phyloP scores from a whole-genome alignment of 1,140 invertebrate genomes.

The Amphibalanus amphitrite region DNA sequence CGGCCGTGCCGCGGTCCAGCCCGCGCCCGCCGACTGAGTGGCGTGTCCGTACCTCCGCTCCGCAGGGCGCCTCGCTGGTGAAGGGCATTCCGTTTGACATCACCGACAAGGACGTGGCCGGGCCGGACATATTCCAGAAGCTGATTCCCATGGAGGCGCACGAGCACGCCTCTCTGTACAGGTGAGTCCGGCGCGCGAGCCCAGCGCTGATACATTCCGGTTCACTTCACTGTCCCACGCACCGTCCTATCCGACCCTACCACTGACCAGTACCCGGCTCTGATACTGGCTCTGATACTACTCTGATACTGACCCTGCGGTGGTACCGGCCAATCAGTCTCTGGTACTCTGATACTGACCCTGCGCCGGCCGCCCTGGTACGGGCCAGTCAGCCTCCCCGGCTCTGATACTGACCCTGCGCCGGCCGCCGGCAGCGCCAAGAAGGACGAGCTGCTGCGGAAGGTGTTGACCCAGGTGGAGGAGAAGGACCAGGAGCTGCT shows the following conservation, averaged over 20 bases:
- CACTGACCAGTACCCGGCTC: too few relatives aligned
- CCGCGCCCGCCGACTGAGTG: too few relatives aligned
- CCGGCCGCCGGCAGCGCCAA: constrained; percentile 57
- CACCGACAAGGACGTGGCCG: constrained; percentile 76
- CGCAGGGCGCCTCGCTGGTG: constrained; percentile 62
- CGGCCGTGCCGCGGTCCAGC: too few relatives aligned
- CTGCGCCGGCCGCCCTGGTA: not conserved
- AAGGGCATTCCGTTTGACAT: constrained; percentile 82
- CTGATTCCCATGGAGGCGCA: constrained; percentile 91
- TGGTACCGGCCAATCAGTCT: too few relatives aligned
- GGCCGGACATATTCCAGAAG: constrained; percentile 76
- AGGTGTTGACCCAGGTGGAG: constrained; percentile 57
- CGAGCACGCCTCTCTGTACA: constrained; percentile 84
- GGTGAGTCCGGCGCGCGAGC: too few relatives aligned
- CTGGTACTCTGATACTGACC: constrained; percentile 1
- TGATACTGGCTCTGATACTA: too few relatives aligned
- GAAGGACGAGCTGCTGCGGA: constrained; percentile 75
- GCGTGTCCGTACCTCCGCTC: too few relatives aligned
- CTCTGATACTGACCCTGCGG: too few relatives aligned
- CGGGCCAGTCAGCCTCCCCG: not conserved
- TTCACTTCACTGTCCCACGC: too few relatives aligned
- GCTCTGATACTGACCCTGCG: too few relatives aligned
- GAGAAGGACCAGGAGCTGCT: constrained; percentile 70
- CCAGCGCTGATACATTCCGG: too few relatives aligned
- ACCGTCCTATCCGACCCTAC: too few relatives aligned